A percentile compares a stretch with the other conserved stretches of the same genome.
These are phyloP conservation scores for Macrosiphum euphorbiae DNA, from an alignment of 2,888 invertebrate genomes.

Conservation along the genomic window DNA sequence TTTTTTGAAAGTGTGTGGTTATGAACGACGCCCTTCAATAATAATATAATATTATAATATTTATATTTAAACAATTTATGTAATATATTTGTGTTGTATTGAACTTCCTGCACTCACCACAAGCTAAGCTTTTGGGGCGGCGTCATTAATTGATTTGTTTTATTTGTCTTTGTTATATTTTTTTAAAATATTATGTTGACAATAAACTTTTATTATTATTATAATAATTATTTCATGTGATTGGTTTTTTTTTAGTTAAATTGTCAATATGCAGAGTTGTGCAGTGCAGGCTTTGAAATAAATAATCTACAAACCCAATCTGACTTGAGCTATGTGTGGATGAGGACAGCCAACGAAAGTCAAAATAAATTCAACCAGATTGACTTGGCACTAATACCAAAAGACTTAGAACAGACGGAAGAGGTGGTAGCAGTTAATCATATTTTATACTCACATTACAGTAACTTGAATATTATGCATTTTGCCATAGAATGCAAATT, in stretches of 20 bases:
- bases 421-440: background rate
- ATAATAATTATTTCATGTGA: background rate
- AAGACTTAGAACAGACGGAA: background rate
- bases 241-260: background rate
- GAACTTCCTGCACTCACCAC: no score
- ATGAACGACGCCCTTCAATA: no score
- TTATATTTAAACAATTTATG: no score
- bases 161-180: no score
- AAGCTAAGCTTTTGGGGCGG: no score
- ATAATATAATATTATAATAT: no score
- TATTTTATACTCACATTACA: background rate
- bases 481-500: background rate
- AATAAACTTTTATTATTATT: no score
- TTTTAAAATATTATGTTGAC: no score
- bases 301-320: background rate
- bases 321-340: background rate
- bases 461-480: background rate
- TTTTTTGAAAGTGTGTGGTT: no score
- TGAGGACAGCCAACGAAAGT: background rate
- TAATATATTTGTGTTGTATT: no score
- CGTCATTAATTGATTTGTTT: no score
- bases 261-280: background rate
- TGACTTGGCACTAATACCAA: background rate
- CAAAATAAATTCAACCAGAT: background rate
- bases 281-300: background rate